Evolutionary conservation across 2,888 invertebrate species (phyloP), one percentile per base, ranked within the genome.

Genomic region (Noctua janthe): DNA sequence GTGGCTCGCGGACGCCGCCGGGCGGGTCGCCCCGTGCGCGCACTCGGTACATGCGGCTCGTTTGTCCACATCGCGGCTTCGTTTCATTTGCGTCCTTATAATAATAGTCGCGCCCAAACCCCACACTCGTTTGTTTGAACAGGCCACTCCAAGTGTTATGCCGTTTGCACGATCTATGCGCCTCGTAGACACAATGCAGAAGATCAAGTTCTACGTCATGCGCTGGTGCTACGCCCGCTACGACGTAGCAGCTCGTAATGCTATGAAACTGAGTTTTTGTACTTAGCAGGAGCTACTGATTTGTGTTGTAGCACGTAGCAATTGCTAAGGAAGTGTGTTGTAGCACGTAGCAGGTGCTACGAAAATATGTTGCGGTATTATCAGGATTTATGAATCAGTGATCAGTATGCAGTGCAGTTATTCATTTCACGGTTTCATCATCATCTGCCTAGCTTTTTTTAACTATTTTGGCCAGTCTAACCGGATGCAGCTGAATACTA

Each of bases 61-160:
- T 49, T 39, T 39, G 23, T 59, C 29, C 23, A 29, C 49, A 20
- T 29, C 35, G 64, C 66, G 66, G 62, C 62, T 43, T 56, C 29
- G 47, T 56, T 76, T 76, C 71, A 80, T 78, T 83, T 73, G 54
- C 54, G 74, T 62, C 35, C 76, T 67, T 75, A 69, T 47, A 82
- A 80, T 72, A 82, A 78, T 6, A 78, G 10, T 78, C 8, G 43
- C 47, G 20, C 76, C 71, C 49, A 13, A 69, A 43, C 71, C 35
- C 54, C 71, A 43, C 20, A 13, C 11, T 17, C 51, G 8, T 35
- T 39, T 85, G 54, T 85, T 77, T 73, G 70, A 43, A 59, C 70
- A 75, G 51, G 77, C 51, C n/a, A 15, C 35, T 54, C 49, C 54
- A 39, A 70, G 62, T 70, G 23, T 56, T n/a, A 7, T 49, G 69